These are phyloP conservation scores for Hypsopygia costalis DNA, from an alignment of 2,888 invertebrate species.

Conservation along the genomic window DNA sequence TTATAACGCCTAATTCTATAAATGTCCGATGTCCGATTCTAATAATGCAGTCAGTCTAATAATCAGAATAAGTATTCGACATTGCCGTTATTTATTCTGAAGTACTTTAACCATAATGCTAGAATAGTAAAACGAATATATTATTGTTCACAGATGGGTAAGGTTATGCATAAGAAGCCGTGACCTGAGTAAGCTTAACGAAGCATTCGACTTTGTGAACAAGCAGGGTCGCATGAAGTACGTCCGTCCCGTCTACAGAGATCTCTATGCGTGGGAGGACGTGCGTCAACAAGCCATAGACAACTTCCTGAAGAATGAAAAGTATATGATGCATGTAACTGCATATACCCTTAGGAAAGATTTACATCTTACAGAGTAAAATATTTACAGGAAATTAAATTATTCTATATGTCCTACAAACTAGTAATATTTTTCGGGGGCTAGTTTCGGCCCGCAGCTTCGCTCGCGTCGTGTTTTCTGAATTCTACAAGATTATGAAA, in stretches of 20 bases:
- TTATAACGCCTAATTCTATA: too few relatives aligned
- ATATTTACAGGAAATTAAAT: too few relatives aligned
- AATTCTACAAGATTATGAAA: too few relatives aligned
- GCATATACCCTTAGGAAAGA: slow-evolving; percentile 82
- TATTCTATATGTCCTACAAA: too few relatives aligned
- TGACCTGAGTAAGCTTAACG: slow-evolving; percentile 83
- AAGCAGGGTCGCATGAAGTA: slow-evolving; percentile 95
- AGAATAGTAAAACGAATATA: neutral
- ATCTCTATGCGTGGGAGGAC: slow-evolving; percentile 89
- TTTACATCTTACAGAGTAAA: neutral
- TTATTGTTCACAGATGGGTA: slow-evolving; percentile 83
- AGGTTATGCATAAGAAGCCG: slow-evolving; percentile 87
- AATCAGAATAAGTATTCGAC: too few relatives aligned
- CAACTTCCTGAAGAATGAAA: slow-evolving; percentile 85
- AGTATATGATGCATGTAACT: slow-evolving; percentile 92
- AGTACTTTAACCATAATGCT: too few relatives aligned
- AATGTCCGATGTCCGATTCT: too few relatives aligned
- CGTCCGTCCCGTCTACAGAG: slow-evolving; percentile 92
- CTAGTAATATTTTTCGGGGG: too few relatives aligned
- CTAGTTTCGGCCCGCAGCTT: too few relatives aligned
- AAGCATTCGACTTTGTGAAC: slow-evolving; percentile 89
- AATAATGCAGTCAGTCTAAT: too few relatives aligned
- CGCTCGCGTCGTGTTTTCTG: too few relatives aligned
- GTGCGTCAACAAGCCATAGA: slow-evolving; percentile 84
- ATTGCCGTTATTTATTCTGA: too few relatives aligned